These are phyloP conservation scores for Gymnosoma rotundatum DNA, from an alignment of 2,888 invertebrate species.

Conservation along the genomic window DNA sequence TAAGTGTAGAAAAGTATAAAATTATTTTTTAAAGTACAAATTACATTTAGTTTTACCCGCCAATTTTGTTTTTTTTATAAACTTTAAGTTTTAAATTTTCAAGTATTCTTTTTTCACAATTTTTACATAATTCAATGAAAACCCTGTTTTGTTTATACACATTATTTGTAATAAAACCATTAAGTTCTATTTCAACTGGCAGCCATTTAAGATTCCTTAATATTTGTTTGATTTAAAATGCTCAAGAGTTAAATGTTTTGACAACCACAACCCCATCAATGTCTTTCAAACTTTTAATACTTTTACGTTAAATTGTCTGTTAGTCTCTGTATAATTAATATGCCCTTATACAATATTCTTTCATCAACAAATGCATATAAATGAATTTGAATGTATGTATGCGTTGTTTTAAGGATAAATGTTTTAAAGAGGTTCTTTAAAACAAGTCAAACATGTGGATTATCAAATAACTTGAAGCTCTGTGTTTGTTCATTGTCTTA, in stretches of 20 bases:
- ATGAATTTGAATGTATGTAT: neutral
- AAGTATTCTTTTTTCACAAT: no score
- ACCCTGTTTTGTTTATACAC: neutral
- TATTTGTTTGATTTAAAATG: constrained; percentile 43
- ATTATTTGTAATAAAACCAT: neutral
- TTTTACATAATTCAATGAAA: neutral
- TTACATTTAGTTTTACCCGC: no score
- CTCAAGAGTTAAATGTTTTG: constrained; percentile 7
- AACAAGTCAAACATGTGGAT: constrained; percentile 63
- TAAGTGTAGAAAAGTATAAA: no score
- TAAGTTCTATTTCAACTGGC: neutral
- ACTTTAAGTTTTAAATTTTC: no score
- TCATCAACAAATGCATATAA: constrained; percentile 40
- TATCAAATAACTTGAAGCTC: constrained; percentile 63
- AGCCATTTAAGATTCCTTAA: constrained; percentile 9
- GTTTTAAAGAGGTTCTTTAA: constrained; percentile 48
- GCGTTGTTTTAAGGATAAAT: constrained; percentile 38
- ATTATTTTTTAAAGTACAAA: no score
- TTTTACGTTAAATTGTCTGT: neutral
- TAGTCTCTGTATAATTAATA: constrained; percentile 40
- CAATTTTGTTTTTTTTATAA: no score
- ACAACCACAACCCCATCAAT: constrained; percentile 1
- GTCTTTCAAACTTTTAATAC: neutral
- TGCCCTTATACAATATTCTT: constrained; percentile 40
- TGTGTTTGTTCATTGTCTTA: constrained; percentile 65